Percentiles rank a stretch among this genome's conserved stretches.
These are phyloP conservation scores for Nomada lathburiana DNA, from an alignment of 2,888 invertebrate genomes.

Conservation along the genomic window DNA sequence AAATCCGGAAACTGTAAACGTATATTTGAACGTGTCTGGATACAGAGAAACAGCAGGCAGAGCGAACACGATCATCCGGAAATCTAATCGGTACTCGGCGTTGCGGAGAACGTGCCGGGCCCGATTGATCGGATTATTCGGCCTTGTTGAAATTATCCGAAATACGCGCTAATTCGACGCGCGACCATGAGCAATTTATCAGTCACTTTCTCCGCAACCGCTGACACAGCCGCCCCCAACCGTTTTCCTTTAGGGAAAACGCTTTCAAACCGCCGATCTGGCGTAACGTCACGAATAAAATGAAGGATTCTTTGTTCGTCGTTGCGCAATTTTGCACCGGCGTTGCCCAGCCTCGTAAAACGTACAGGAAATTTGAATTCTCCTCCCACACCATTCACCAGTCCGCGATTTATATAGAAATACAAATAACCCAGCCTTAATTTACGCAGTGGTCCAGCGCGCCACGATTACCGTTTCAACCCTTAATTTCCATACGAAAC, in stretches of 20 bases:
- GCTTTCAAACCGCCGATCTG: too few relatives aligned
- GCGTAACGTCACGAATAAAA: too few relatives aligned
- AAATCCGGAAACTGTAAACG: background rate
- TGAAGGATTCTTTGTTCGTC: too few relatives aligned
- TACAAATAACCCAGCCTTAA: conserved; percentile 26
- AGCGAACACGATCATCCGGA: conserved; percentile 38
- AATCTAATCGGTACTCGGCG: conserved; percentile 27
- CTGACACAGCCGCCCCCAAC: too few relatives aligned
- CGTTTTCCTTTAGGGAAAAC: background rate
- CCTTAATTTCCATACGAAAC: conserved; percentile 31
- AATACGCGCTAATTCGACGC: conserved; percentile 24
- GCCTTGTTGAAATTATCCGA: conserved; percentile 43
- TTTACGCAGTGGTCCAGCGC: conserved; percentile 6
- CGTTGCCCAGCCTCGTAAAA: too few relatives aligned
- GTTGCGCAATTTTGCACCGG: too few relatives aligned
- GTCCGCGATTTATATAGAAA: background rate
- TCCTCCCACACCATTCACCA: too few relatives aligned
- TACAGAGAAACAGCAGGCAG: background rate
- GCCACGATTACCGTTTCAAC: conserved; percentile 15
- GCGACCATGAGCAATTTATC: conserved; percentile 17
- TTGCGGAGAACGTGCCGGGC: conserved; percentile 24
- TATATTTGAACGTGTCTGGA: background rate
- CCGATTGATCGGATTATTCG: conserved; percentile 36
- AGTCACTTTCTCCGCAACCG: background rate
- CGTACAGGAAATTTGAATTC: background rate